These are phyloP conservation scores for Eupithecia subumbrata DNA, from an alignment of 2,888 invertebrate genomes.

Conservation along the genomic window DNA sequence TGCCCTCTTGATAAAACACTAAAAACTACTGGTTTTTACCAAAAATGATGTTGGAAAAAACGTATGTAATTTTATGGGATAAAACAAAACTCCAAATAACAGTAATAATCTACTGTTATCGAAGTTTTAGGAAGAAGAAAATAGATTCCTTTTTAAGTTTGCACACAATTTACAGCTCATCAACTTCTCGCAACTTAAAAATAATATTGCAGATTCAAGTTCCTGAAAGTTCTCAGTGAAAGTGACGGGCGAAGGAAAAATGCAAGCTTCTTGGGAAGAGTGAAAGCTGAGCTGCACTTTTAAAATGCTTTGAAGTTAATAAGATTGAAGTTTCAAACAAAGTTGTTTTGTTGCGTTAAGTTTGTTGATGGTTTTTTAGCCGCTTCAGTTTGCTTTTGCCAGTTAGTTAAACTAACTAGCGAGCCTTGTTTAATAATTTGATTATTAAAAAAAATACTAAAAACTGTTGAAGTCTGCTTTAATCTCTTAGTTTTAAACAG, in stretches of 20 bases:
- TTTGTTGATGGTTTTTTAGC: not conserved
- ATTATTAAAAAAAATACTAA: too few species aligned
- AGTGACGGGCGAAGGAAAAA: slow-evolving; percentile 75
- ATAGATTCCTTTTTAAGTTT: not conserved
- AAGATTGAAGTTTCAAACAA: slow-evolving; percentile 7
- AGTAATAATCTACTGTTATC: not conserved
- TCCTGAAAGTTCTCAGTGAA: slow-evolving; percentile 70
- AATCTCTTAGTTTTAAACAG: too few species aligned
- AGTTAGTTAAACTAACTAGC: not conserved
- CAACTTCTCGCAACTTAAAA: slow-evolving; percentile 26
- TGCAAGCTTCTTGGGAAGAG: slow-evolving; percentile 70
- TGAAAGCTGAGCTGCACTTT: slow-evolving; percentile 55
- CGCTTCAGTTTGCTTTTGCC: not conserved
- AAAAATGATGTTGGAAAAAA: too few species aligned
- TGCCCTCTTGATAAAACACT: not conserved
- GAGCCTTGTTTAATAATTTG: too few species aligned
- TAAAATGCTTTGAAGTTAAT: slow-evolving; percentile 14
- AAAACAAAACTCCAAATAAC: too few species aligned
- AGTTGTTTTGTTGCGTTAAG: not conserved
- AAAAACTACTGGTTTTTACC: not conserved
- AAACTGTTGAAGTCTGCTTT: too few species aligned
- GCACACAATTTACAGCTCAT: slow-evolving; percentile 11
- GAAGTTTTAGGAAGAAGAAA: not conserved
- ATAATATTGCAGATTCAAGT: slow-evolving; percentile 51
- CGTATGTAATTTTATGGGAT: too few species aligned